phyloP scores from a whole-genome alignment of 2,797 vertebrate species.

The Parambassis ranga region DNA sequence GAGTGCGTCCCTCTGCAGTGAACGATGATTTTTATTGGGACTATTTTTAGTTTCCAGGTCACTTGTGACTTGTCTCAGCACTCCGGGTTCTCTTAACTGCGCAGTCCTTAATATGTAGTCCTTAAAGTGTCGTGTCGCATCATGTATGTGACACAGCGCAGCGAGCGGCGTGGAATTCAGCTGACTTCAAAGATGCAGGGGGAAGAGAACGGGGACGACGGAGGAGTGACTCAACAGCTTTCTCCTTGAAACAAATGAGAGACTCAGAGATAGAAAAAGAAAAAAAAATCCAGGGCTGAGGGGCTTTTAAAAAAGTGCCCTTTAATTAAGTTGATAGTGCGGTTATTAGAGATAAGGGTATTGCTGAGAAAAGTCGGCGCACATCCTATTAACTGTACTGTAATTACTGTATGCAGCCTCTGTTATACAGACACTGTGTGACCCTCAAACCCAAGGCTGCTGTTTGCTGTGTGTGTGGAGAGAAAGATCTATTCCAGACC shows the following conservation, averaged over 20 bases:
- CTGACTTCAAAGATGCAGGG: slow-evolving; percentile 45
- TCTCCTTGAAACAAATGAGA: slow-evolving; percentile 28
- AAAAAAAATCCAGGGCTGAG: slow-evolving; percentile 17
- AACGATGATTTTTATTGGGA: slow-evolving; percentile 28
- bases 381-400: slow-evolving; percentile 50
- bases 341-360: slow-evolving; percentile 70
- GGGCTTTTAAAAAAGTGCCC: slow-evolving; percentile 48
- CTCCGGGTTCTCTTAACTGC: slow-evolving; percentile 50
- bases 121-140: slow-evolving; percentile 65
- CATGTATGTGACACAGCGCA: slow-evolving; percentile 47
- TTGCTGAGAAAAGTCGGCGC: slow-evolving; percentile 40
- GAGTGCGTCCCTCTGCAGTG: slow-evolving; percentile 24
- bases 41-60: slow-evolving; percentile 71
- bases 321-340: slow-evolving; percentile 72
- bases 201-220: slow-evolving; percentile 29
- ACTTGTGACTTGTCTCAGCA: slow-evolving; percentile 60
- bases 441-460: slow-evolving; percentile 9
- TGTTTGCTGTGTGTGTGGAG: too few relatives aligned
- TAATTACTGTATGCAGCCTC: slow-evolving; percentile 57
- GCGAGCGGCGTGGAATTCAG: slow-evolving; percentile 30
- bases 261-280: slow-evolving; percentile 33
- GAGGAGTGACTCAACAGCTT: slow-evolving; percentile 59
- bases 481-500: too few relatives aligned
- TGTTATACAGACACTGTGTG: slow-evolving; percentile 4
- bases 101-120: slow-evolving; percentile 57